Evolutionary conservation across 2,888 invertebrate species (phyloP).

Genomic region (Cheilosia pagana): DNA sequence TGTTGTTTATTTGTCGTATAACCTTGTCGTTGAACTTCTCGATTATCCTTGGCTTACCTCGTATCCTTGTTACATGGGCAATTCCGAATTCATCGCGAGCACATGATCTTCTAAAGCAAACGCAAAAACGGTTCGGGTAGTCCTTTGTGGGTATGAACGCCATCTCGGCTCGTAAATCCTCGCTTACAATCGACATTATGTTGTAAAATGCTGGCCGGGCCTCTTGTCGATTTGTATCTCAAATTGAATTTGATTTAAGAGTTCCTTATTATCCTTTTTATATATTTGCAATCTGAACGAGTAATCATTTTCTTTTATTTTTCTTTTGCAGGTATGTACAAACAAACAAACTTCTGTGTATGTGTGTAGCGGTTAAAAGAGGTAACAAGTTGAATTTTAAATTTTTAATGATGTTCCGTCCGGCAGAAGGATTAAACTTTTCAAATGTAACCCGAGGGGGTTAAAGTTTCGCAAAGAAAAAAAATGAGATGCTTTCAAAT

Average conservation of each 20-base stretch:
- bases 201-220: constrained; percentile 16
- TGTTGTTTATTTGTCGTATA: constrained; percentile 15
- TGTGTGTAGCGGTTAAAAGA: constrained; percentile 1
- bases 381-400: constrained; percentile 28
- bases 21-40: constrained; percentile 5
- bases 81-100: constrained; percentile 18
- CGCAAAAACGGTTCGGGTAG: neutral
- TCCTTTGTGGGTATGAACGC: neutral
- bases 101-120: neutral
- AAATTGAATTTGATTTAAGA: constrained; percentile 65
- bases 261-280: constrained; percentile 30
- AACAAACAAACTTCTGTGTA: neutral
- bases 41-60: constrained; percentile 26
- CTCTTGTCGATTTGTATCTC: constrained; percentile 45
- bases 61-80: neutral
- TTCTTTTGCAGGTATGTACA: constrained; percentile 64
- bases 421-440: constrained; percentile 27
- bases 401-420: constrained; percentile 3
- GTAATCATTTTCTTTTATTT: constrained; percentile 29
- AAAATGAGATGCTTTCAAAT: neutral
- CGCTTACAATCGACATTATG: constrained; percentile 19
- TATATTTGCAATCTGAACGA: constrained; percentile 6
- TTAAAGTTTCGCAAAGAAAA: neutral
- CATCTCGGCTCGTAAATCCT: neutral
- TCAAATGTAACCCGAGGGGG: constrained; percentile 1